A percentile compares a stretch with the other conserved stretches of the same genome.
Evolutionary conservation across 2,113 vertebrate species (phyloP).

Genomic region (Syrrhaptes paradoxus): DNA sequence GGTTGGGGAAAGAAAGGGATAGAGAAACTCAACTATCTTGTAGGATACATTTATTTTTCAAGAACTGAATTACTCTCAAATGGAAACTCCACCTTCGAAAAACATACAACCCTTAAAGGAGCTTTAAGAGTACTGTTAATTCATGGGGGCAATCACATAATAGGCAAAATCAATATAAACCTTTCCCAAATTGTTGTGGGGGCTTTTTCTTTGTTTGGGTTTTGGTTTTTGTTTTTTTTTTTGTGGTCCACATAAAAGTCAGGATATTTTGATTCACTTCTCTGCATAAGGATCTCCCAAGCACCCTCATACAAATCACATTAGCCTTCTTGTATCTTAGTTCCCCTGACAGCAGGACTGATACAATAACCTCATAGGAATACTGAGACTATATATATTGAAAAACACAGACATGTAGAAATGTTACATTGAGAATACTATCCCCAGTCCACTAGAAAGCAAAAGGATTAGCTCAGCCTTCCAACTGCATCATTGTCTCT

Average conservation of each 20-base stretch:
- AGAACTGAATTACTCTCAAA: background rate
- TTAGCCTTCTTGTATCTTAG: background rate
- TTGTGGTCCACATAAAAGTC: background rate
- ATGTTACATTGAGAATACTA: background rate
- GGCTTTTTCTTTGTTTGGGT: background rate
- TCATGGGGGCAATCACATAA: background rate
- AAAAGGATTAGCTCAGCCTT: background rate
- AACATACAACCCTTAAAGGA: background rate
- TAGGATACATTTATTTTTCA: background rate
- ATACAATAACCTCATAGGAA: background rate
- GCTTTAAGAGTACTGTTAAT: background rate
- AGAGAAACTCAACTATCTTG: background rate
- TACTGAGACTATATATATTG: background rate
- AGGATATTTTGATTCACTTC: background rate
- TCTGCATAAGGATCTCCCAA: background rate
- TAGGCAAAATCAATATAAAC: background rate
- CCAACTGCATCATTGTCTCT: background rate
- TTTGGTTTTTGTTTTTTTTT: too few relatives aligned
- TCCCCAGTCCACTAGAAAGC: background rate
- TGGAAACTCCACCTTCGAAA: background rate
- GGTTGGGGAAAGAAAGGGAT: background rate
- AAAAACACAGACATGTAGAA: background rate
- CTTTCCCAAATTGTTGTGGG: background rate
- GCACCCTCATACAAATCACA: background rate
- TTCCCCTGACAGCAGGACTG: background rate